Conservation (phyloP, 1,140 invertebrate genomes). For the Lepidurus packardi region DNA sequence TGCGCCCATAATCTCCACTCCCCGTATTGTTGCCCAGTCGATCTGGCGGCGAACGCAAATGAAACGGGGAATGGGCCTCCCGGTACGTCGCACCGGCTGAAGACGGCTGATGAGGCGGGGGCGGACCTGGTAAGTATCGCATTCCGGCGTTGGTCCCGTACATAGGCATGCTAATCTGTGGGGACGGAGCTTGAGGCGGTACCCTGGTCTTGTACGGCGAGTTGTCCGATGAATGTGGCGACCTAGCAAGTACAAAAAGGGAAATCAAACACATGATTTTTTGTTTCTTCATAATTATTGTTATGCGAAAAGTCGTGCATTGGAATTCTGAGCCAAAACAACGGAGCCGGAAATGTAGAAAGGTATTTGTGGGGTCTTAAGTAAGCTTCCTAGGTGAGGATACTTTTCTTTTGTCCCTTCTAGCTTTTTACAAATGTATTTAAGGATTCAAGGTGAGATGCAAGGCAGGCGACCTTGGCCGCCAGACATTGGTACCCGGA, state of each 20-base stretch:
- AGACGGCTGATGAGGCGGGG: not conserved
- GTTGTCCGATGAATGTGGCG: conserved; percentile 3
- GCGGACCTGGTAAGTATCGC: conserved; percentile 1
- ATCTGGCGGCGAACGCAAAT: conserved; percentile 30
- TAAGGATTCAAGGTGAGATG: not conserved
- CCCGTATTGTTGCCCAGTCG: not conserved
- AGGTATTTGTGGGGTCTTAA: too few relatives aligned
- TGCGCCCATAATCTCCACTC: conserved; percentile 29
- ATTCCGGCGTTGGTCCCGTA: not conserved
- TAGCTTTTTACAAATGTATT: not conserved
- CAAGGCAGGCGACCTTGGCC: not conserved
- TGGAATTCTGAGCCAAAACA: too few relatives aligned
- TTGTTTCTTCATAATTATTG: too few relatives aligned
- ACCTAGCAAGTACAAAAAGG: not conserved
- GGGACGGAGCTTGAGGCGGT: not conserved
- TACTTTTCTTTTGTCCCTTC: not conserved
- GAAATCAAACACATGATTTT: too few relatives aligned
- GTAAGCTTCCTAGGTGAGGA: too few relatives aligned
- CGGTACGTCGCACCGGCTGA: not conserved
- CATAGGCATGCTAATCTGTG: not conserved
- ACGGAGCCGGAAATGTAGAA: too few relatives aligned
- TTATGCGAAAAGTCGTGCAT: too few relatives aligned
- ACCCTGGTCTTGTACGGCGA: not conserved
- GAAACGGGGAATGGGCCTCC: conserved; percentile 27
- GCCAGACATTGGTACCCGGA: not conserved